Percentiles rank a stretch among this genome's conserved stretches.
phyloP scores from a whole-genome alignment of 2,888 invertebrate species.

The Brachynemurus nebulosus region DNA sequence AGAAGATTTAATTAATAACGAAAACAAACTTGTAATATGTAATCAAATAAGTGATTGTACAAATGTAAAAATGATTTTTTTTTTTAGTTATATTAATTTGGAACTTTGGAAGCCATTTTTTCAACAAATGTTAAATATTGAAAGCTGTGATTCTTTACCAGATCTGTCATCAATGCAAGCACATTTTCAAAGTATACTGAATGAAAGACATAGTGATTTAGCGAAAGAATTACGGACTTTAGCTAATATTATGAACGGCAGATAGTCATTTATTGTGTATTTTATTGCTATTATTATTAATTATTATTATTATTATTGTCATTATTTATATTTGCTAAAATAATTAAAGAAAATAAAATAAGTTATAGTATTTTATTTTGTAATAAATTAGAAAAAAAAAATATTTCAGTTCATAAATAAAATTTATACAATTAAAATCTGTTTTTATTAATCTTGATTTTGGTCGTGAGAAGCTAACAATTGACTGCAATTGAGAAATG shows the following conservation, averaged over 20 bases:
- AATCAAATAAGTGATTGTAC: too few relatives aligned
- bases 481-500: too few relatives aligned
- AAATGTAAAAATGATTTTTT: too few relatives aligned
- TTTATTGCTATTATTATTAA: conserved; percentile 1
- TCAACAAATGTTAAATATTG: conserved; percentile 65
- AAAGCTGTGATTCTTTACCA: conserved; percentile 61
- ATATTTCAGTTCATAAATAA: too few relatives aligned
- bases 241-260: conserved; percentile 9
- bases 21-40: too few relatives aligned
- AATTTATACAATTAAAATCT: background rate
- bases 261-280: conserved; percentile 9
- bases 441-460: too few relatives aligned
- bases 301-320: background rate
- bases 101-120: conserved; percentile 71
- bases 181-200: conserved; percentile 9
- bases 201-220: conserved; percentile 5
- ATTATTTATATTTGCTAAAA: background rate
- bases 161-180: conserved; percentile 46
- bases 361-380: conserved; percentile 1
- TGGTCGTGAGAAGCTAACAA: too few relatives aligned
- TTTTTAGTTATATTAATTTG: conserved; percentile 50
- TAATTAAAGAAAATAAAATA: background rate
- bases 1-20: too few relatives aligned
- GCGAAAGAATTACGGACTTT: conserved; percentile 4
- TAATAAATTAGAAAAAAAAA: too few relatives aligned